These are phyloP conservation scores for Seira sanloemensis DNA, from an alignment of 2,888 invertebrate species.

Conservation along the genomic window DNA sequence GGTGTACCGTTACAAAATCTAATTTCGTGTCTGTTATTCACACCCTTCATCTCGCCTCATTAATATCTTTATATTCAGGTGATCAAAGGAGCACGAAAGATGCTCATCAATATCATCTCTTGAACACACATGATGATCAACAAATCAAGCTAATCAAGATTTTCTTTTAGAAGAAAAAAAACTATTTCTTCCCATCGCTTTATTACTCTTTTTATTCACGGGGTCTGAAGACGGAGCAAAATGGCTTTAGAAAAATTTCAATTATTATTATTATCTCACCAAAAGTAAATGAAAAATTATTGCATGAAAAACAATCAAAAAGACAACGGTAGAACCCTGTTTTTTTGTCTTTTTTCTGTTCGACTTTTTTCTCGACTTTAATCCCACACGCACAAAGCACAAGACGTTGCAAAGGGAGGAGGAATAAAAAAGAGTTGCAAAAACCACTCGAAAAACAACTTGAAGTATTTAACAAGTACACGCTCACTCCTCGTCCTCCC, in stretches of 20 bases:
- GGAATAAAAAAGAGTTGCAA: neutral
- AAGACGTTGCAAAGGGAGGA: neutral
- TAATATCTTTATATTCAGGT: neutral
- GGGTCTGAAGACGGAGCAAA: neutral
- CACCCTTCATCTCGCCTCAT: neutral
- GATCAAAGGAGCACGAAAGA: neutral
- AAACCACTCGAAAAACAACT: constrained; percentile 16
- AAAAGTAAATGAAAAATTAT: constrained; percentile 14
- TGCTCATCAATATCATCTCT: neutral
- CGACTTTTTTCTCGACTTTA: neutral
- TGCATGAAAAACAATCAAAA: constrained; percentile 14
- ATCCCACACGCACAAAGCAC: constrained; percentile 27
- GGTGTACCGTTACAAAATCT: constrained; percentile 2
- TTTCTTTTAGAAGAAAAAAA: neutral
- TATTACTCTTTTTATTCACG: neutral
- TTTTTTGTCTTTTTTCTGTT: neutral
- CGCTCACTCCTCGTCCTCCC: neutral
- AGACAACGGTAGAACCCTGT: constrained; percentile 33
- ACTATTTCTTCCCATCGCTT: neutral
- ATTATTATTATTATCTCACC: constrained; percentile 16
- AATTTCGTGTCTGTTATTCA: neutral
- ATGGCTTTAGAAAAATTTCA: neutral
- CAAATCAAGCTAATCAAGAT: constrained; percentile 5
- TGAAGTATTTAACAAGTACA: constrained; percentile 11
- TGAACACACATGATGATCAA: constrained; percentile 16